Evolutionary conservation across 2,113 vertebrate species (phyloP).

Genomic region (Neomonachus schauinslandi): DNA sequence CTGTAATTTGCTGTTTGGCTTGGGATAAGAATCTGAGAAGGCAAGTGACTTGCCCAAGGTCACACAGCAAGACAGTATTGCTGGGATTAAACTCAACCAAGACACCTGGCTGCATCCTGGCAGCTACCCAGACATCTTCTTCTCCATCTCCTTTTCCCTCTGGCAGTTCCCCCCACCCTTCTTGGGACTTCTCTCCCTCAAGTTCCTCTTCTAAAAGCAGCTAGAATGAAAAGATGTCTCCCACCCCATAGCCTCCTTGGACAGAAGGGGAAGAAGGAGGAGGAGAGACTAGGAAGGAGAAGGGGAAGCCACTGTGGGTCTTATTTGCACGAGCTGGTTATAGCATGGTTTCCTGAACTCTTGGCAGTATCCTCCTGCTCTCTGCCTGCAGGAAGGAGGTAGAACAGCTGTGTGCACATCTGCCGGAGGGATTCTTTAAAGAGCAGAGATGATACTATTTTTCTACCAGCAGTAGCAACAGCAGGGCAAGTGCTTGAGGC

Average conservation of each 20-base stretch:
- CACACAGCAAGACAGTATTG: background rate
- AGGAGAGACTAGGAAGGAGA: background rate
- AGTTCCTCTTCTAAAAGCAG: background rate
- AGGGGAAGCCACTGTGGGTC: background rate
- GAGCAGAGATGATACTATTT: constrained; percentile 46
- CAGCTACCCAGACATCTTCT: background rate
- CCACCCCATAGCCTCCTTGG: background rate
- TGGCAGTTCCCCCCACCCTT: background rate
- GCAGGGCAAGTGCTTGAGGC: constrained; percentile 55
- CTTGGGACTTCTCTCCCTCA: background rate
- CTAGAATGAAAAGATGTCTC: background rate
- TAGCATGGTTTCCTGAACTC: background rate
- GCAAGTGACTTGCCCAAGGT: background rate
- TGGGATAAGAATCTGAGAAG: background rate
- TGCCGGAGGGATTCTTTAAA: constrained; percentile 65
- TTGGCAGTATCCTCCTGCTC: background rate
- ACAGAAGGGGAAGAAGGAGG: background rate
- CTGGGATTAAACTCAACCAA: background rate
- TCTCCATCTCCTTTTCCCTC: background rate
- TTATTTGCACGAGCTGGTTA: background rate
- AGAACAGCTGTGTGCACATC: constrained; percentile 65
- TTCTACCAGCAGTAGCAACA: constrained; percentile 64
- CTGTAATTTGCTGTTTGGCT: background rate
- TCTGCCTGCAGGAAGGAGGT: constrained; percentile 51
- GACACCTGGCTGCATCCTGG: background rate